Conservation (phyloP, 2,888 invertebrate genomes). For the Patella pellucida region DNA sequence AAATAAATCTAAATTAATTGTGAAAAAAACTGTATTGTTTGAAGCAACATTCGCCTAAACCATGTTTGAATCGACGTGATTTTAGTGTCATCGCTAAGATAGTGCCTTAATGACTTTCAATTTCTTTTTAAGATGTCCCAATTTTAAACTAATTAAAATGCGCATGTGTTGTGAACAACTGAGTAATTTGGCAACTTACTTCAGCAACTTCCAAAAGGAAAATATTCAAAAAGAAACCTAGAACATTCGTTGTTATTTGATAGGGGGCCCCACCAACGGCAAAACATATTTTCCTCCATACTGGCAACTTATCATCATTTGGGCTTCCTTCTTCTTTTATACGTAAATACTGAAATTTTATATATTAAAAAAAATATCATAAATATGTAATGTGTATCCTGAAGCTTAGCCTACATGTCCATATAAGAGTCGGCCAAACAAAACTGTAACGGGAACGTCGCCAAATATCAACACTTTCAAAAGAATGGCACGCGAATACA, state of each 20-base stretch:
- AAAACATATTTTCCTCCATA: conserved; percentile 62
- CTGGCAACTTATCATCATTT: conserved; percentile 39
- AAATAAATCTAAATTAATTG: too few species aligned
- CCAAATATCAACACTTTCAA: too few species aligned
- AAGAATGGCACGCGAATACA: too few species aligned
- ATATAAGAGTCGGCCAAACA: not conserved
- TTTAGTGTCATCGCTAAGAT: too few species aligned
- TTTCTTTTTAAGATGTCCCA: too few species aligned
- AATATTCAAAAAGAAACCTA: conserved; percentile 62
- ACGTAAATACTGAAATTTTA: conserved; percentile 23
- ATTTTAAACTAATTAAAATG: too few species aligned
- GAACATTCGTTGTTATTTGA: conserved; percentile 61
- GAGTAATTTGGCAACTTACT: conserved; percentile 36
- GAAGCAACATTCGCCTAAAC: too few species aligned
- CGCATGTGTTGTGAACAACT: too few species aligned
- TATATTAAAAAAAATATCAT: not conserved
- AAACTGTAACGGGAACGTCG: not conserved
- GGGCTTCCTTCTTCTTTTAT: conserved; percentile 15
- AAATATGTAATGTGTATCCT: not conserved
- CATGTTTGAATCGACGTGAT: too few species aligned
- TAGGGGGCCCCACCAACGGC: conserved; percentile 64
- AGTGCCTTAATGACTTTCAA: too few species aligned
- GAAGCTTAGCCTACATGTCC: not conserved
- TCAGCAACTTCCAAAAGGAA: conserved; percentile 63
- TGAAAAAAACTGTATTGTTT: too few species aligned